Conservation (phyloP, 2,888 invertebrate species). For the Drosophila peninsularis region DNA sequence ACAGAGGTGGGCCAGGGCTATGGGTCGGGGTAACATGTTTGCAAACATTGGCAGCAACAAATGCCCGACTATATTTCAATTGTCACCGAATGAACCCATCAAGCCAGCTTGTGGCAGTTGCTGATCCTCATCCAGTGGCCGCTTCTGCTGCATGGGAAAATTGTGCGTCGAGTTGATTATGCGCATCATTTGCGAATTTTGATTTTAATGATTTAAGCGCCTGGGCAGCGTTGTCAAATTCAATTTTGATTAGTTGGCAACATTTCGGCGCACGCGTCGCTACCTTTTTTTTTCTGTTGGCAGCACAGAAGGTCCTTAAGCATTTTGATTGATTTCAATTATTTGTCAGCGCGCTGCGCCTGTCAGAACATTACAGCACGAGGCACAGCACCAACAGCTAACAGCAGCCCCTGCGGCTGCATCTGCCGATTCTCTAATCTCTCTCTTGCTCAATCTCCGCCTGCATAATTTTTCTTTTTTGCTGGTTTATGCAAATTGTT, state of each 20-base stretch:
- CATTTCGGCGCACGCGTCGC: slow-evolving; percentile 45
- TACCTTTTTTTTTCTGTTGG: neutral
- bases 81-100: slow-evolving; percentile 81
- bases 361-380: neutral
- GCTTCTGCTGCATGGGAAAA: slow-evolving; percentile 62
- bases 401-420: slow-evolving; percentile 30
- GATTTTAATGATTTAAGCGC: slow-evolving; percentile 77
- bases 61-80: slow-evolving; percentile 81
- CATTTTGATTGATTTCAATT: slow-evolving; percentile 78
- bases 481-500: slow-evolving; percentile 44
- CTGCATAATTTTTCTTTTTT: neutral
- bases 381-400: neutral
- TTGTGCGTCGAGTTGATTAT: slow-evolving; percentile 68
- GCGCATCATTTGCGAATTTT: slow-evolving; percentile 83
- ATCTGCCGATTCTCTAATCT: slow-evolving; percentile 15
- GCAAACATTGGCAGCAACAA: slow-evolving; percentile 75
- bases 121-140: slow-evolving; percentile 12
- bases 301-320: slow-evolving; percentile 26
- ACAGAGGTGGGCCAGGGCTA: neutral
- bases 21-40: slow-evolving; percentile 65
- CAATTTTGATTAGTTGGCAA: slow-evolving; percentile 80
- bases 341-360: slow-evolving; percentile 66
- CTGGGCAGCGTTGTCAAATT: slow-evolving; percentile 59
- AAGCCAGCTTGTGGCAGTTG: slow-evolving; percentile 37
- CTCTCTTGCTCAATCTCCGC: neutral